Conservation (phyloP, 2,888 invertebrate species). For the Xiphydria camelus region DNA sequence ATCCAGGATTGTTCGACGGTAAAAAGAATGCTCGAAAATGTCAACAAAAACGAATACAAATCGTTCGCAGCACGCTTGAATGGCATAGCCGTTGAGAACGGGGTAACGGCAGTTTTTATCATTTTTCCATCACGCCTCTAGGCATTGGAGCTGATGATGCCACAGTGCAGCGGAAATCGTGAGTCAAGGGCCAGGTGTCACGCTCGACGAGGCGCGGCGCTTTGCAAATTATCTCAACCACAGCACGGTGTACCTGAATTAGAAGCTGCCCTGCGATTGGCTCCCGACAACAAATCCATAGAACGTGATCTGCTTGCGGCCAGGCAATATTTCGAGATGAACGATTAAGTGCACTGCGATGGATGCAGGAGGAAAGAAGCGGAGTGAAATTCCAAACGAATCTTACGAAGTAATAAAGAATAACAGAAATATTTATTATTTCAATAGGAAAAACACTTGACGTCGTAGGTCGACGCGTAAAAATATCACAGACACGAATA, state of each 20-base stretch:
- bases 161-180: slow-evolving; percentile 73
- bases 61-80: no score
- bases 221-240: slow-evolving; percentile 70
- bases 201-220: slow-evolving; percentile 73
- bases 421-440: slow-evolving; percentile 15
- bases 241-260: slow-evolving; percentile 75
- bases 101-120: no score
- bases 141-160: slow-evolving; percentile 75
- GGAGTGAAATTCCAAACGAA: no score
- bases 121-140: slow-evolving; percentile 66
- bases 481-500: slow-evolving; percentile 29
- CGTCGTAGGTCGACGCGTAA: no score
- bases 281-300: slow-evolving; percentile 67
- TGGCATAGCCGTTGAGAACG: no score
- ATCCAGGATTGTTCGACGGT: slow-evolving; percentile 65
- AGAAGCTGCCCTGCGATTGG: slow-evolving; percentile 71
- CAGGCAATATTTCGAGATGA: slow-evolving; percentile 37
- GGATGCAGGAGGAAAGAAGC: no score
- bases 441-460: no score
- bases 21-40: slow-evolving; percentile 22
- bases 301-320: slow-evolving; percentile 61
- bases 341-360: no score
- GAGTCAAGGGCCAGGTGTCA: slow-evolving; percentile 73
- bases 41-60: no score
- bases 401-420: no score